Evolutionary conservation across 2,888 invertebrate species (phyloP), one percentile per base, ranked within the genome.

Genomic region (Geotrupes spiniger): DNA sequence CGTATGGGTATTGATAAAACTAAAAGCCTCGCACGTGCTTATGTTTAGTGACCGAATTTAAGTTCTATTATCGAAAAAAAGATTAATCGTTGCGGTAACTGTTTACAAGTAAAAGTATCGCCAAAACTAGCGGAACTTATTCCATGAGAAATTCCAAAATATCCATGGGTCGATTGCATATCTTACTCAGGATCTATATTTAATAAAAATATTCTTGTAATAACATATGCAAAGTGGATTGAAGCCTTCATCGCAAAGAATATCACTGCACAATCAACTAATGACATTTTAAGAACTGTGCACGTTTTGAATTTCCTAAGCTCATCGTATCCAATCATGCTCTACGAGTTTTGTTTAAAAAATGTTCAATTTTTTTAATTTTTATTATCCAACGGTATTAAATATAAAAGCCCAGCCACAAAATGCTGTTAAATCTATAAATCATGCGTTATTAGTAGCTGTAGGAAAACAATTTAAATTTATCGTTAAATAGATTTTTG

Each of bases 301-400:
- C 59, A 25, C 50, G 59, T 17, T 64, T 60, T 56, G 61, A 63
- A 0, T 53, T 65, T 12, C 65, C 63, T 6, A 51, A 51, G 5
- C 29, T 26, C 1, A 12, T 63, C 4, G 60, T 65, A n/a, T 54
- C 61, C 0, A 63, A 63, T 48, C 63, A 65, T 47, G 63, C n/a
- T n/a, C 60, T 5, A 49, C 55, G 0, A 46, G 53, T 9, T 63
- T 61, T 47, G 43, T 49, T 4, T 63, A 61, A 15, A 42, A 49
- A 17, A 57, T 62, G n/a, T n/a, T n/a, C n/a, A n/a, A 48, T 61
- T 65, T 38, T 16, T 37, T 31, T 10, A 31, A 17, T 52, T 46
- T 15, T 51, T 44, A 16, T 36, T 33, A 17, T 11, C 31, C n/a
- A 49, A 53, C 15, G 45, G 49, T 15, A 51, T 51, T 36, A 11